Evolutionary conservation across 2,888 invertebrate genomes (phyloP).

Genomic region (Mythimna albipuncta): DNA sequence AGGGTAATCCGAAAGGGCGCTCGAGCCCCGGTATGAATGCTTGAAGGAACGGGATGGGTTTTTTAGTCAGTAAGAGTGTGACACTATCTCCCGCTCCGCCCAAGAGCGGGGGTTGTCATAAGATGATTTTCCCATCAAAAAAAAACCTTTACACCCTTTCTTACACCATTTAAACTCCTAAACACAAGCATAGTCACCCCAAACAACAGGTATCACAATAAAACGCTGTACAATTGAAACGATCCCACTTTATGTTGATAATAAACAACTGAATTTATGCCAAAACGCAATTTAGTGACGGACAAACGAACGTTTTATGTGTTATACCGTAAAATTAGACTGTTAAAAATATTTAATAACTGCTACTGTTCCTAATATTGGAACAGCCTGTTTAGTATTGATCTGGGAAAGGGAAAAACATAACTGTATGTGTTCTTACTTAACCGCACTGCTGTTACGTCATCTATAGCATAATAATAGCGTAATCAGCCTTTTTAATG

Average conservation of each 20-base stretch:
- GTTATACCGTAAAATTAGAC: constrained; percentile 56
- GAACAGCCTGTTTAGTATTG: constrained; percentile 1
- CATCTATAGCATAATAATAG: too few species aligned
- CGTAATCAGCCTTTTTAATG: too few species aligned
- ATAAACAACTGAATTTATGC: constrained; percentile 68
- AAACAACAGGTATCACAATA: constrained; percentile 48
- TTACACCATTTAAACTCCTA: not conserved
- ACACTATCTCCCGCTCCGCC: too few species aligned
- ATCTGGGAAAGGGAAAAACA: not conserved
- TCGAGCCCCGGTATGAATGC: too few species aligned
- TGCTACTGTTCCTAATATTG: constrained; percentile 41
- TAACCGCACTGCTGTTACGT: not conserved
- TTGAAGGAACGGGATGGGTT: too few species aligned
- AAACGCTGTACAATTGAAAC: constrained; percentile 65
- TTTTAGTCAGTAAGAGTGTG: too few species aligned
- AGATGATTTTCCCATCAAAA: too few species aligned
- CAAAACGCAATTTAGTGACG: constrained; percentile 69
- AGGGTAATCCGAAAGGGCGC: too few species aligned
- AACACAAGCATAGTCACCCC: constrained; percentile 22
- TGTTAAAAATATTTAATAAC: constrained; percentile 69
- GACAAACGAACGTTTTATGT: constrained; percentile 66
- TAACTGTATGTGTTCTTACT: not conserved
- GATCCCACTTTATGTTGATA: constrained; percentile 66
- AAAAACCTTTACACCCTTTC: too few species aligned
- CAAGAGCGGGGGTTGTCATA: too few species aligned